Evolutionary conservation across 1,140 invertebrate species (phyloP).

Genomic region (Anastrepha obliqua): DNA sequence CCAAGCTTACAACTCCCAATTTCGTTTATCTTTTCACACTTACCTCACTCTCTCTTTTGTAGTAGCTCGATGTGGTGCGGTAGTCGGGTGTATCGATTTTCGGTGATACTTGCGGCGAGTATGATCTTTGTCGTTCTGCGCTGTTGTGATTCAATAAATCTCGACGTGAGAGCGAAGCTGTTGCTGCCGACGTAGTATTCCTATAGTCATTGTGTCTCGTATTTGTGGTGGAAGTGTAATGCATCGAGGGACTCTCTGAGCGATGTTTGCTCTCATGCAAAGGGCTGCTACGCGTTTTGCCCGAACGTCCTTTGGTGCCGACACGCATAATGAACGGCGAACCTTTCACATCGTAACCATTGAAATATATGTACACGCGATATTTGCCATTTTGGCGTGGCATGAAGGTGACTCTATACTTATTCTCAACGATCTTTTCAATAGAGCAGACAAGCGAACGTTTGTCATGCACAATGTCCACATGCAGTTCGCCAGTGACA

Average conservation of each 20-base stretch:
- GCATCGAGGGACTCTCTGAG: constrained; percentile 73
- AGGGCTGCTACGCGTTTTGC: constrained; percentile 74
- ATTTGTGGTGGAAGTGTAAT: constrained; percentile 70
- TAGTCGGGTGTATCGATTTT: constrained; percentile 70
- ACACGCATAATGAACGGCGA: constrained; percentile 87
- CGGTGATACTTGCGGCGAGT: constrained; percentile 71
- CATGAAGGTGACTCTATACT: constrained; percentile 92
- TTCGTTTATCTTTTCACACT: constrained; percentile 55
- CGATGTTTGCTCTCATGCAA: constrained; percentile 72
- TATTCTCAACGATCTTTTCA: constrained; percentile 86
- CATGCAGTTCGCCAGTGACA: constrained; percentile 89
- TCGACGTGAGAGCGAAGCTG: constrained; percentile 63
- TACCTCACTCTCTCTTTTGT: constrained; percentile 73
- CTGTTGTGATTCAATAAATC: constrained; percentile 61
- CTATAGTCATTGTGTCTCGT: constrained; percentile 71
- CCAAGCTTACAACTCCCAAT: background rate
- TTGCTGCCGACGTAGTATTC: constrained; percentile 59
- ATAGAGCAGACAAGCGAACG: constrained; percentile 88
- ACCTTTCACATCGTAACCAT: constrained; percentile 96
- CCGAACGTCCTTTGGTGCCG: constrained; percentile 79
- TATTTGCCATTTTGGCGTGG: constrained; percentile 94
- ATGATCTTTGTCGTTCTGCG: constrained; percentile 68
- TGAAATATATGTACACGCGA: constrained; percentile 93
- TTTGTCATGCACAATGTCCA: constrained; percentile 92
- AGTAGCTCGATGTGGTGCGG: constrained; percentile 70